A percentile compares a stretch with the other conserved stretches of the same genome.
These are phyloP conservation scores for Megalurothrips usitatus DNA, from an alignment of 2,888 invertebrate species.

Conservation along the genomic window DNA sequence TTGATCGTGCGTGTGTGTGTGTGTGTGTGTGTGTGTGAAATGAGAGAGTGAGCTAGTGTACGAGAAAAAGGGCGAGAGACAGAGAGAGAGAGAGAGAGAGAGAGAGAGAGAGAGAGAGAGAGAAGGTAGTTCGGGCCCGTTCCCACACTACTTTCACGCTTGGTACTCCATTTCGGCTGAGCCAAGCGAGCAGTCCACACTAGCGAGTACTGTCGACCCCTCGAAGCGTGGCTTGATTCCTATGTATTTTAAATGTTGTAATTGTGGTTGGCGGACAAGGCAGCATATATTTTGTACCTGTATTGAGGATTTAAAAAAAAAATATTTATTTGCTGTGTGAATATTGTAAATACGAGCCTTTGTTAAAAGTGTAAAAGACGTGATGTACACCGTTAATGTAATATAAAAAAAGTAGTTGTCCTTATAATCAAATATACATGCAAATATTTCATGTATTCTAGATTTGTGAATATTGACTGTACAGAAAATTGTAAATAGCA, in stretches of 20 bases:
- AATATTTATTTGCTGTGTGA: slow-evolving; percentile 25
- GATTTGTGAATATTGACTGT: slow-evolving; percentile 18
- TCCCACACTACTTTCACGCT: background rate
- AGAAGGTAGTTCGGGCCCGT: background rate
- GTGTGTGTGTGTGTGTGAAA: background rate
- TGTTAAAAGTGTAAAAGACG: slow-evolving; percentile 18
- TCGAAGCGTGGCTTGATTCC: background rate
- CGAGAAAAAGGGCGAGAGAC: background rate
- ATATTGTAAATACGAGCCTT: slow-evolving; percentile 17
- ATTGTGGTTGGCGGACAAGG: slow-evolving; percentile 4
- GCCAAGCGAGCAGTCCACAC: background rate
- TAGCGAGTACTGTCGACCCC: background rate
- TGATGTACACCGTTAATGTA: slow-evolving; percentile 17
- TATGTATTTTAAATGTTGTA: slow-evolving; percentile 14
- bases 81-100: background rate
- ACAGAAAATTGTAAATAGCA: slow-evolving; percentile 11
- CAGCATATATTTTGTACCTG: slow-evolving; percentile 26
- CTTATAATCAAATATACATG: slow-evolving; percentile 21
- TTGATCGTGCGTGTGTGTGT: background rate
- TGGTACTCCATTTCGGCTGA: background rate
- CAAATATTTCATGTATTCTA: slow-evolving; percentile 24
- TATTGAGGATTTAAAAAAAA: slow-evolving; percentile 4
- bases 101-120: slow-evolving; percentile 3
- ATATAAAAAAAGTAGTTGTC: background rate
- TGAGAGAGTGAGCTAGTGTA: background rate